Percentiles rank a stretch among this genome's conserved stretches.
Evolutionary conservation across 2,113 vertebrate species (phyloP).

Genomic region (Carollia perspicillata): DNA sequence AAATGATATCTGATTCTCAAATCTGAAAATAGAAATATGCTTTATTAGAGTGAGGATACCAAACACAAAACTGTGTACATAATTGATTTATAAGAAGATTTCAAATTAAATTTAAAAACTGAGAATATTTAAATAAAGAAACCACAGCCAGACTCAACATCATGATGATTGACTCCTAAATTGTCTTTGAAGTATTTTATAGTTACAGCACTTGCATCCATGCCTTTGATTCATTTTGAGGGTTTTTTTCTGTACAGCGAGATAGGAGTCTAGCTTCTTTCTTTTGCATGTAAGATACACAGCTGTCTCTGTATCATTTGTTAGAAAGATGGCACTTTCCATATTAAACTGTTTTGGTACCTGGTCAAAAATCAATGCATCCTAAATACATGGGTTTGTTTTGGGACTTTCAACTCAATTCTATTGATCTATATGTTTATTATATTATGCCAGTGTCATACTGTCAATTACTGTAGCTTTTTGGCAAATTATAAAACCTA

Average conservation of each 20-base stretch:
- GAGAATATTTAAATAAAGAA: background rate
- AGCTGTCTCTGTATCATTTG: background rate
- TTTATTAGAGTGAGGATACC: background rate
- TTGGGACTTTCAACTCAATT: background rate
- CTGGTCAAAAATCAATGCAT: background rate
- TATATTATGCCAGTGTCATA: background rate
- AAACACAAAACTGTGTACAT: background rate
- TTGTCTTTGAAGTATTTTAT: background rate
- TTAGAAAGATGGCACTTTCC: background rate
- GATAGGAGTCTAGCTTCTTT: background rate
- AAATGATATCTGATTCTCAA: background rate
- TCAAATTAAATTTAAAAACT: background rate
- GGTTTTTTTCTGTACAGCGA: background rate
- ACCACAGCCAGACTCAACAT: background rate
- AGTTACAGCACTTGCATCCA: background rate
- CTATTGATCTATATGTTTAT: background rate
- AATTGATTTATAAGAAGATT: background rate
- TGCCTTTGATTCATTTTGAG: background rate
- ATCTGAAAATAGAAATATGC: background rate
- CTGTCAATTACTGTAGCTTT: background rate
- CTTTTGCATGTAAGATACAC: background rate
- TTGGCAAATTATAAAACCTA: background rate
- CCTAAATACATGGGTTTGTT: background rate
- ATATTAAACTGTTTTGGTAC: background rate
- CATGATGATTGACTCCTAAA: background rate